Evolutionary conservation across 2,113 vertebrate species (phyloP).

Genomic region (Polypterus senegalus): DNA sequence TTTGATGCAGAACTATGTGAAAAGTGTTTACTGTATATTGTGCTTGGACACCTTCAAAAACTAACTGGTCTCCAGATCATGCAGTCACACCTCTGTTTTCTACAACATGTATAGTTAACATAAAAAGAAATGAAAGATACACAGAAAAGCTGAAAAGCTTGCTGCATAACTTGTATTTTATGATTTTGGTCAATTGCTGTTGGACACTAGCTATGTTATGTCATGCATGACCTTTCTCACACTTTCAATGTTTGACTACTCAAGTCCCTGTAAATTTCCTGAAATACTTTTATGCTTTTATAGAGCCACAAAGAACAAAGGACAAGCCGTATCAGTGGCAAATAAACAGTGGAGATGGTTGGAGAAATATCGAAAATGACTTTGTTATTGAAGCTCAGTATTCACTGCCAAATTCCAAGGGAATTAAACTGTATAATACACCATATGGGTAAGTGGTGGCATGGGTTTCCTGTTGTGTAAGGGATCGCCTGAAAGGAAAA

Average conservation of each 20-base stretch:
- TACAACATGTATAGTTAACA: too few relatives aligned
- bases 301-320: constrained; percentile 15
- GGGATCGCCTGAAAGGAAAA: neutral
- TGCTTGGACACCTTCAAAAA: too few relatives aligned
- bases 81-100: too few relatives aligned
- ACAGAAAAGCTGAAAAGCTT: too few relatives aligned
- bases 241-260: neutral
- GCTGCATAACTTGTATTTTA: neutral
- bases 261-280: neutral
- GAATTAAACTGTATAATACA: constrained; percentile 45
- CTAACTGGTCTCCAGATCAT: too few relatives aligned
- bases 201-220: constrained; percentile 3
- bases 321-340: constrained; percentile 39
- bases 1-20: too few relatives aligned
- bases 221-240: neutral
- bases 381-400: constrained; percentile 48
- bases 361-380: constrained; percentile 37
- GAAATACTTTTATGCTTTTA: neutral
- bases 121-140: too few relatives aligned
- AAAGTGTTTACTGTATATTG: too few relatives aligned
- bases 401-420: constrained; percentile 32
- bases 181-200: neutral
- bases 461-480: neutral
- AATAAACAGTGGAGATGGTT: constrained; percentile 24
- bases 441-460: constrained; percentile 29